Percentiles rank a stretch among this genome's conserved stretches.
phyloP scores from a whole-genome alignment of 2,113 vertebrate species.

The Strix uralensis region DNA sequence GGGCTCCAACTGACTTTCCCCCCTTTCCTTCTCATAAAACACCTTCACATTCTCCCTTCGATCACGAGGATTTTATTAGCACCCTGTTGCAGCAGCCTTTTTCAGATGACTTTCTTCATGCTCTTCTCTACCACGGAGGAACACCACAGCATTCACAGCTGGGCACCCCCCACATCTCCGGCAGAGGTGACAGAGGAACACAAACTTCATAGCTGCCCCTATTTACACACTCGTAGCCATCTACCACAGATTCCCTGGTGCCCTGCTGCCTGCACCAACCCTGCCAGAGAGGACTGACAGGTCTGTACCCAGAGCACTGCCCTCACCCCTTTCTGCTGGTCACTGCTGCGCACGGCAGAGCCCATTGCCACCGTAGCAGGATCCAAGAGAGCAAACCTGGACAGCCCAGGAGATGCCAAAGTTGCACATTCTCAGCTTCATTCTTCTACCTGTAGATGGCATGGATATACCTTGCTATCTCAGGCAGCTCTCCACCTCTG shows the following conservation, averaged over 20 bases:
- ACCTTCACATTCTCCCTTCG: not conserved
- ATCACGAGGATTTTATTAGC: not conserved
- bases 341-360: not conserved
- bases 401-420: not conserved
- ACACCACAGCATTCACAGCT: fast-evolving
- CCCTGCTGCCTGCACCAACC: not conserved
- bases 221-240: not conserved
- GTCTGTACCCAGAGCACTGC: not conserved
- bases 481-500: not conserved
- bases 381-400: not conserved
- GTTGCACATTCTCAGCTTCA: not conserved
- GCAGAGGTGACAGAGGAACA: not conserved
- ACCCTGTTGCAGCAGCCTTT: not conserved
- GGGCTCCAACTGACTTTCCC: not conserved
- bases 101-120: not conserved
- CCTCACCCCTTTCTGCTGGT: not conserved
- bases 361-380: fast-evolving
- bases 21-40: not conserved
- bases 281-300: not conserved
- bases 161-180: fast-evolving
- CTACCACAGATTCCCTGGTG: fast-evolving
- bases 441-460: slow-evolving; percentile 52
- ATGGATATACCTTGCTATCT: slow-evolving; percentile 35
- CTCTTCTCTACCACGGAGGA: fast-evolving
- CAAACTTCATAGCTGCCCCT: not conserved